phyloP scores from a whole-genome alignment of 2,888 invertebrate genomes.

The Cantharis lateralis region DNA sequence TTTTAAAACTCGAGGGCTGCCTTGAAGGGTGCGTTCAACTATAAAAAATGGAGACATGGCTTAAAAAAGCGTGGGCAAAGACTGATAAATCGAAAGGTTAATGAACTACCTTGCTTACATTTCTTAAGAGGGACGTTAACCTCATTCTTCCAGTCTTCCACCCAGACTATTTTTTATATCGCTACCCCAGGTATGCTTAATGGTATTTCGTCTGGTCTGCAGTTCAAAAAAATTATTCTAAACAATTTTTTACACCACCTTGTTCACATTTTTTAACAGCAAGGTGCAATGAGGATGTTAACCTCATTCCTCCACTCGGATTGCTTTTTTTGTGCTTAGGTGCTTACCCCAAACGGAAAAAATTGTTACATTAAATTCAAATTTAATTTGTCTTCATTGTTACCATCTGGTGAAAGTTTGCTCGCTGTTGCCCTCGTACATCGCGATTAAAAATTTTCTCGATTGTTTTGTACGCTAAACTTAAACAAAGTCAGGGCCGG shows the following conservation, averaged over 20 bases:
- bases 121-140: neutral
- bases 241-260: neutral
- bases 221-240: neutral
- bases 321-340: neutral
- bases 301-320: neutral
- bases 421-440: too few species aligned
- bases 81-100: neutral
- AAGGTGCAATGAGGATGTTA: neutral
- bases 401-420: too few species aligned
- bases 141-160: neutral
- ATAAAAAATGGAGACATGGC: neutral
- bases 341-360: neutral
- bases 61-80: neutral
- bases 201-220: neutral
- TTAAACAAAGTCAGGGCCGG: too few species aligned
- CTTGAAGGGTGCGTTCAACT: neutral
- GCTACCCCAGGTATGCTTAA: neutral
- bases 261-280: neutral
- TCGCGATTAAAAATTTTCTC: too few species aligned
- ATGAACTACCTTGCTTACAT: neutral
- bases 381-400: too few species aligned
- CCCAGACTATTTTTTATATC: neutral
- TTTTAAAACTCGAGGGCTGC: neutral
- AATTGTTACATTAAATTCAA: too few species aligned
- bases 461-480: too few species aligned